A percentile compares a stretch with the other conserved stretches of the same genome.
Conservation (phyloP, 2,797 vertebrate genomes). For the Nannoperca australis region DNA sequence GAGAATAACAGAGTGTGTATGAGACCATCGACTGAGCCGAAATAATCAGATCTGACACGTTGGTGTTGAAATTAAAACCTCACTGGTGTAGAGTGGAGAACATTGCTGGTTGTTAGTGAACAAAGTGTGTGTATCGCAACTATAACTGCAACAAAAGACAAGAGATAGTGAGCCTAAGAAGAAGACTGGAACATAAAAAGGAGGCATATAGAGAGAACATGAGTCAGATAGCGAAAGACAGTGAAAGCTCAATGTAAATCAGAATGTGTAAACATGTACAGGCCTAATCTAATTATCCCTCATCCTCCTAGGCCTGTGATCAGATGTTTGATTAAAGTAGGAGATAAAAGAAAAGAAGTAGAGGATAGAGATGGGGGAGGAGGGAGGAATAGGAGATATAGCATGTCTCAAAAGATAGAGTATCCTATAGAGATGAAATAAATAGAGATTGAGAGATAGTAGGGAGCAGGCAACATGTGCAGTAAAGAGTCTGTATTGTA, state of each 20-base stretch:
- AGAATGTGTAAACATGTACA: conserved; percentile 79
- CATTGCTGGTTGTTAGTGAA: conserved; percentile 44
- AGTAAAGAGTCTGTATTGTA: background rate
- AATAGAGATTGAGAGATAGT: conserved; percentile 23
- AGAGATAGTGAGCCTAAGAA: conserved; percentile 33
- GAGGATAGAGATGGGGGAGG: conserved; percentile 36
- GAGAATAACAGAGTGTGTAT: background rate
- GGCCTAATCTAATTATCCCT: conserved; percentile 81
- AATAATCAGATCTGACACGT: conserved; percentile 35
- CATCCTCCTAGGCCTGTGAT: conserved; percentile 67
- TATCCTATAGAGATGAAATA: conserved; percentile 20
- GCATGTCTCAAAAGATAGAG: conserved; percentile 15
- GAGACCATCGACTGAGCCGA: conserved; percentile 13
- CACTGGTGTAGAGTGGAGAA: conserved; percentile 21
- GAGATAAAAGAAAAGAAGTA: conserved; percentile 63
- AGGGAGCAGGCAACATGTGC: background rate
- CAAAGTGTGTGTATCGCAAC: conserved; percentile 11
- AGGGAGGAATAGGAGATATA: conserved; percentile 18
- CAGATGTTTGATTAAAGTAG: conserved; percentile 75
- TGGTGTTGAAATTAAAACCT: conserved; percentile 29
- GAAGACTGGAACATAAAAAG: conserved; percentile 58
- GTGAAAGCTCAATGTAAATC: conserved; percentile 78
- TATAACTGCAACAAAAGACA: conserved; percentile 38
- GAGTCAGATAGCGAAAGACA: conserved; percentile 74
- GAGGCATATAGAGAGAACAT: conserved; percentile 67